Percentiles rank a stretch among this genome's conserved stretches.
phyloP scores from a whole-genome alignment of 2,888 invertebrate genomes.

The Morpho deidamia region DNA sequence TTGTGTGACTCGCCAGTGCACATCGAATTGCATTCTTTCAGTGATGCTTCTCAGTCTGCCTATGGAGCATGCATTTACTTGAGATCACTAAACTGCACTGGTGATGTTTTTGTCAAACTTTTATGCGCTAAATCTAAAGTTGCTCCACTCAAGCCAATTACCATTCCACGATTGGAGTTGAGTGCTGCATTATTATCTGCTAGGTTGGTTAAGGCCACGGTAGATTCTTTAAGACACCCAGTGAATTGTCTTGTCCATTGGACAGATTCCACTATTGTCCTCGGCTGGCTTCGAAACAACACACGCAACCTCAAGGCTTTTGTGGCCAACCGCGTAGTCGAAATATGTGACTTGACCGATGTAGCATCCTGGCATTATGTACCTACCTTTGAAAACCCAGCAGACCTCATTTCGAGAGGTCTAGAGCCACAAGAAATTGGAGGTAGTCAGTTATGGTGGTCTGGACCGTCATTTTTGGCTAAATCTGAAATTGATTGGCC shows the following conservation, averaged over 20 bases:
- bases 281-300: conserved; percentile 11
- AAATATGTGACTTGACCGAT: conserved; percentile 8
- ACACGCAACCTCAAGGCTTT: conserved; percentile 13
- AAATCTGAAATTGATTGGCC: too few species aligned
- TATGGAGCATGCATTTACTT: too few species aligned
- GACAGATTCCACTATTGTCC: conserved; percentile 18
- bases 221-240: conserved; percentile 8
- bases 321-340: conserved; percentile 14
- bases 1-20: conserved; percentile 1
- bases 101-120: neutral
- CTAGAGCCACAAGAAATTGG: neutral
- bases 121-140: conserved; percentile 16
- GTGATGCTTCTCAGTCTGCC: too few species aligned
- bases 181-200: conserved; percentile 16
- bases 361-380: conserved; percentile 14
- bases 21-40: neutral
- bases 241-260: conserved; percentile 2
- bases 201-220: conserved; percentile 1
- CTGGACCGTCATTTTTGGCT: neutral
- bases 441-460: neutral
- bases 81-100: neutral
- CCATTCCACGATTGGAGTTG: conserved; percentile 24
- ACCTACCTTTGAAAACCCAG: conserved; percentile 18
- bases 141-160: conserved; percentile 11
- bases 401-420: conserved; percentile 7